These are phyloP conservation scores for Sardinella longiceps DNA, from an alignment of 2,797 vertebrate genomes.

Conservation along the genomic window DNA sequence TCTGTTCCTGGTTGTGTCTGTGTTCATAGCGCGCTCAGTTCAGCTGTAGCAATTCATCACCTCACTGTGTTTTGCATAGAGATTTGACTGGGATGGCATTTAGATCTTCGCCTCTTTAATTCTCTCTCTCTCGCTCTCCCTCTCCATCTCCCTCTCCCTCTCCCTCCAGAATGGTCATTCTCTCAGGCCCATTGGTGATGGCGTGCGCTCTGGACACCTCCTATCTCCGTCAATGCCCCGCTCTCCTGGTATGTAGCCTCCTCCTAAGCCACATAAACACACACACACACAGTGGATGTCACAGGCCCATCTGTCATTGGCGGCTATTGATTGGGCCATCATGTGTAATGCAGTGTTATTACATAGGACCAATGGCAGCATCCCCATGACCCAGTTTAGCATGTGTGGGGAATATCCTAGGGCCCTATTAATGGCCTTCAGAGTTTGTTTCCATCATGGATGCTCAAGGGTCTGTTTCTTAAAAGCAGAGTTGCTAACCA, in stretches of 20 bases:
- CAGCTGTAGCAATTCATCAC: not conserved
- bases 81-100: not conserved
- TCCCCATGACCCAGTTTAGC: not conserved
- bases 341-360: not conserved
- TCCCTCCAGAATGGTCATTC: slow-evolving; percentile 49
- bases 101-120: too few species aligned
- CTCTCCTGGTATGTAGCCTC: slow-evolving; percentile 62
- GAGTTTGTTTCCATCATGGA: too few species aligned
- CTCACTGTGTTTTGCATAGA: not conserved
- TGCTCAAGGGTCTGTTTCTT: too few species aligned
- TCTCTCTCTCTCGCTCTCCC: not conserved
- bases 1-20: not conserved
- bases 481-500: too few species aligned
- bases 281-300: not conserved
- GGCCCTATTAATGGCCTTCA: not conserved
- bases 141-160: slow-evolving; percentile 17
- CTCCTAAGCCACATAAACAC: not conserved
- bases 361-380: not conserved
- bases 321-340: not conserved
- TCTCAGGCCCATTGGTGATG: slow-evolving; percentile 40
- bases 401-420: not conserved
- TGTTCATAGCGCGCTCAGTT: not conserved
- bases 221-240: slow-evolving; percentile 44
- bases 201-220: slow-evolving; percentile 56
- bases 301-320: not conserved